Evolutionary conservation across 2,888 invertebrate species (phyloP), one percentile per base, ranked within the genome.

Genomic region (Caenorhabditis drosophilae): DNA sequence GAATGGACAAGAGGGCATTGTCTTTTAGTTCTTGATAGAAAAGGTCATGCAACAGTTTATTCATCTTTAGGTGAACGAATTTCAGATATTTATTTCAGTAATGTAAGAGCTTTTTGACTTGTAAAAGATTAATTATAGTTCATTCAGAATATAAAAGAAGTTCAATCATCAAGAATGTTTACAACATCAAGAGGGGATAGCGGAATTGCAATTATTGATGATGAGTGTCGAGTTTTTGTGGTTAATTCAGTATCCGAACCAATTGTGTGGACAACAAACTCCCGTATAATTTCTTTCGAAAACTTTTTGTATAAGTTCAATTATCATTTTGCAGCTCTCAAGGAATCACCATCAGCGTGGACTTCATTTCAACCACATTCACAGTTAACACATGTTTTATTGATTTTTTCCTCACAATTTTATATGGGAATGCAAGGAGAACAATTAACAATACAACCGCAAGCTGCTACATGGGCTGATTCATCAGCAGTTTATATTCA

Each of bases 241-340:
- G 72, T 70, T 26, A 76, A 76, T 44, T 63, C 66, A 1, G 72
- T 74, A 2, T 67, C 68, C 9, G 72, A 76, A 41, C 71, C 73
- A 1, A 62, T 76, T 44, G 48, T 68, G 9, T 76, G 76, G 76
- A 67, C 20, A 16, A 74, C 72, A 48, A 64, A 61, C 11, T 57
- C 63, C 31, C 71, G 71, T 70, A 44, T 9, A 7, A 22, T 22
- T 22, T 41, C 7, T 7, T 35, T 35, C 4, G 18, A 36, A 11
- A 31, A 9, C 27, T n/a, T 26, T 16, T 16, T 22, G n/a, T n/a
- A n/a, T n/a, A n/a, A n/a, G n/a, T n/a, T n/a, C n/a, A n/a, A 25
- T 20, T 7, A 18, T 16, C 27, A 4, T 11, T 18, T 50, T 54
- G 38, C 36, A 69, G 66, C 68, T 0, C 38, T 51, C 26, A 49